phyloP scores from a whole-genome alignment of 2,888 invertebrate species.

The Papilio demoleus region DNA sequence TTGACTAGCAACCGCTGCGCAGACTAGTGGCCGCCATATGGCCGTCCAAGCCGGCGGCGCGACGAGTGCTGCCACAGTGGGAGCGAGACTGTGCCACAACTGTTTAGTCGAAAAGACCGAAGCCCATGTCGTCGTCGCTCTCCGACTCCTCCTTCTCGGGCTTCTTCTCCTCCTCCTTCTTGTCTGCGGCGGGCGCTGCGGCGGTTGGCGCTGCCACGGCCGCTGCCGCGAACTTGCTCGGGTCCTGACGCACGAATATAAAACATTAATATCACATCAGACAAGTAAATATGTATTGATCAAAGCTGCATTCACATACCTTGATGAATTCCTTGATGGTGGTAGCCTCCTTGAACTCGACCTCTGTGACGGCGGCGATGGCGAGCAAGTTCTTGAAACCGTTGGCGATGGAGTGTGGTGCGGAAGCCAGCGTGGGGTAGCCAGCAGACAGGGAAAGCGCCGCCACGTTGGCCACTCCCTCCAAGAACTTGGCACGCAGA shows the following conservation, averaged over 20 bases:
- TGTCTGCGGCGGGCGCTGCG: slow-evolving; percentile 84
- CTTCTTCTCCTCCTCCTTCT: slow-evolving; percentile 88
- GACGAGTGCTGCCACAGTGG: slow-evolving; percentile 51
- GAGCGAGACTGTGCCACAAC: slow-evolving; percentile 49
- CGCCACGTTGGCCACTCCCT: slow-evolving; percentile 97
- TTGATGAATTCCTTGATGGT: slow-evolving; percentile 96
- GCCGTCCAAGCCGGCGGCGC: slow-evolving; percentile 78
- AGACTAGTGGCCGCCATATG: slow-evolving; percentile 68
- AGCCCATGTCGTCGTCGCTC: slow-evolving; percentile 98
- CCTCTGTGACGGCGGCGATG: slow-evolving; percentile 97
- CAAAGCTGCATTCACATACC: slow-evolving; percentile 78
- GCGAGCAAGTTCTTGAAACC: slow-evolving; percentile 99
- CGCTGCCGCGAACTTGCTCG: slow-evolving; percentile 92
- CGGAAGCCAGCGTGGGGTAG: slow-evolving; percentile 98
- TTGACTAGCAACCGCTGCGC: slow-evolving; percentile 59
- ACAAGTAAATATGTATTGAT: neutral
- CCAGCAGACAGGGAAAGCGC: slow-evolving; percentile 96
- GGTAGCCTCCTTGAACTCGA: slow-evolving; percentile 96
- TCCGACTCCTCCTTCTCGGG: slow-evolving; percentile 92
- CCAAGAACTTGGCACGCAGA: slow-evolving; percentile 94
- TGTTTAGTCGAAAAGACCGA: slow-evolving; percentile 94
- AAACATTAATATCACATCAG: neutral
- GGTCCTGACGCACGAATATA: slow-evolving; percentile 85
- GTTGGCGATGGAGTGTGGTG: slow-evolving; percentile 98
- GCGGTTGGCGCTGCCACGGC: slow-evolving; percentile 86